phyloP scores from a whole-genome alignment of 2,113 vertebrate species.

The Lepisosteus osseus region DNA sequence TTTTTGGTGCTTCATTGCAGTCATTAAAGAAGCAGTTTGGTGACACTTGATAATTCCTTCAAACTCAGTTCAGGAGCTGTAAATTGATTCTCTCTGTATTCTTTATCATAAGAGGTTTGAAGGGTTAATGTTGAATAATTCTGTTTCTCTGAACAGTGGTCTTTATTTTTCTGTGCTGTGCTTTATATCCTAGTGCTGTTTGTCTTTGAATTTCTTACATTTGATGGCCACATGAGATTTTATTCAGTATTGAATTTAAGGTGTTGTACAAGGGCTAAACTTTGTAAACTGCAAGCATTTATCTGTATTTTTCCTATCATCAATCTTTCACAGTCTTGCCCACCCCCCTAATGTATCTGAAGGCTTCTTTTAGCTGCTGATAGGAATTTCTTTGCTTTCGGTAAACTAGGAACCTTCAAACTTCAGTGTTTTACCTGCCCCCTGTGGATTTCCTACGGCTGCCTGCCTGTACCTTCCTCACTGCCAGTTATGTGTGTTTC shows the following conservation, averaged over 20 bases:
- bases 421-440: conserved; percentile 53
- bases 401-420: conserved; percentile 56
- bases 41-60: too few relatives aligned
- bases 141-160: neutral
- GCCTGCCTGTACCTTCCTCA: conserved; percentile 54
- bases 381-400: conserved; percentile 62
- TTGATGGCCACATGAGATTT: conserved; percentile 30
- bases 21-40: too few relatives aligned
- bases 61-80: neutral
- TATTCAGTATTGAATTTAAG: conserved; percentile 38
- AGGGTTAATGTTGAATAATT: too few relatives aligned
- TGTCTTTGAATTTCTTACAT: conserved; percentile 29
- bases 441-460: conserved; percentile 55
- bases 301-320: conserved; percentile 58
- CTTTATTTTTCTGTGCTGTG: neutral
- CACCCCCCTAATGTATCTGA: conserved; percentile 50
- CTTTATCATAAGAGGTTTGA: neutral
- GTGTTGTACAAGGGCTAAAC: conserved; percentile 61
- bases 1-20: neutral
- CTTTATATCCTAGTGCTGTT: conserved; percentile 1
- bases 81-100: neutral
- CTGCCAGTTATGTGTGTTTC: conserved; percentile 47
- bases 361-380: conserved; percentile 58
- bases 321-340: conserved; percentile 60
- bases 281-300: conserved; percentile 59